Base-by-base conservation (phyloP, 1,140 invertebrate species). In the Orius laevigatus region DNA sequence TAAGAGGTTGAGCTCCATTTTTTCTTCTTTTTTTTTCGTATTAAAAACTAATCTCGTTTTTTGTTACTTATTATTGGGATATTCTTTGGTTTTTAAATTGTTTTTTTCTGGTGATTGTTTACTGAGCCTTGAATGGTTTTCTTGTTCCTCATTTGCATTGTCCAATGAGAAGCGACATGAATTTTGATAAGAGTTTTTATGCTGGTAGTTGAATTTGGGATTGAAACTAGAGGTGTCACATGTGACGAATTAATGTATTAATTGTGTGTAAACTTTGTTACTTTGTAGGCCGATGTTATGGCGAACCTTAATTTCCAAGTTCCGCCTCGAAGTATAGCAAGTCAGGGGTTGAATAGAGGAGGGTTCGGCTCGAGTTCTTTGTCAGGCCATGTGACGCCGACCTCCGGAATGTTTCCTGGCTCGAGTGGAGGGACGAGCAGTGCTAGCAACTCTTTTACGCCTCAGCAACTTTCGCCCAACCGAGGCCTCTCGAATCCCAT, bases 261-360 rank as follows among this genome's bases (percentile, higher is more conserved):
- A 25, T 25, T 25, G 25, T 25, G 2, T 46, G 31, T 46, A 11
- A 20, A 8, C 5, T 45, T 36, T 42, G n/a, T 49, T 44, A 8
- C 25, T 51, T 47, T 53, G 5, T n/a, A 41, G 36, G 32, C 40
- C 18, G 46, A 53, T 40, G 75, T 71, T 76, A 81, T 82, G 79
- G 79, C 79, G 72, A 81, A 81, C 72, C 71, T 82, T 73, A 82
- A 81, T 70, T 81, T 81, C 67, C 79, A 82, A 66, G 78, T 81
- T 67, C 77, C 78, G 33, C 58, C 60, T 16, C 53, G 59, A 40
- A 58, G 57, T 52, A 59, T 60, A 38, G 55, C 55, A 11, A 58
- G 66, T 67, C 63, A 78, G 66, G 70, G 68, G 55, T 62, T 73
- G 60, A 64, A 73, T 60, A 71, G 71, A 65, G 71, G 76, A 54